phyloP scores from a whole-genome alignment of 2,888 invertebrate genomes.

The Trichopria drosophilae region DNA sequence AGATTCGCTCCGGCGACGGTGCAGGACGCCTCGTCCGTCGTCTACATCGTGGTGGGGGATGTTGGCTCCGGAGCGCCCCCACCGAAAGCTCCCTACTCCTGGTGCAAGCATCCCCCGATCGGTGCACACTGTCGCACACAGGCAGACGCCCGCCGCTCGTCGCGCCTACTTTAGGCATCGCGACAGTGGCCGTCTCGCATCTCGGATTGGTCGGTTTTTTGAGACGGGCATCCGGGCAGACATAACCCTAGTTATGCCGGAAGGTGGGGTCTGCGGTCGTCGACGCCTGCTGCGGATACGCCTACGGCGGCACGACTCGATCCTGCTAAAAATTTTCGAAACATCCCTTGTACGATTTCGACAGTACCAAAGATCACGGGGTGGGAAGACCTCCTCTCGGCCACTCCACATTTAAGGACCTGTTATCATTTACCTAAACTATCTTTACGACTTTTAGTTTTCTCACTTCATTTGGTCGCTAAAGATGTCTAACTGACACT shows the following conservation, averaged over 20 bases:
- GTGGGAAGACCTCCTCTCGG: too few relatives aligned
- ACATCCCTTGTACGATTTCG: too few relatives aligned
- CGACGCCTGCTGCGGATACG: constrained; percentile 51
- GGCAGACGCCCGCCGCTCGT: constrained; percentile 25
- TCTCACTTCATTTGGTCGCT: too few relatives aligned
- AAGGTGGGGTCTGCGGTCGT: constrained; percentile 42
- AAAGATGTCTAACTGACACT: too few relatives aligned
- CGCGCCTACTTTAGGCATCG: constrained; percentile 41
- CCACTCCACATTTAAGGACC: too few relatives aligned
- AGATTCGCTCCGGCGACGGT: constrained; percentile 21
- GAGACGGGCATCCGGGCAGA: constrained; percentile 51
- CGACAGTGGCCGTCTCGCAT: constrained; percentile 57
- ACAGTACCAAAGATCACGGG: too few relatives aligned
- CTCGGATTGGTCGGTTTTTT: constrained; percentile 58
- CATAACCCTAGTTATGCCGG: constrained; percentile 56
- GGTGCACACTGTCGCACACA: neutral
- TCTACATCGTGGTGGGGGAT: constrained; percentile 5
- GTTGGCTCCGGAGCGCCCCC: constrained; percentile 7
- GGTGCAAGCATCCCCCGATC: constrained; percentile 4
- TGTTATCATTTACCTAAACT: too few relatives aligned
- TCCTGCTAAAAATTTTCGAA: too few relatives aligned
- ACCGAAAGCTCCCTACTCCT: constrained; percentile 15
- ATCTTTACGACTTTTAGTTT: too few relatives aligned
- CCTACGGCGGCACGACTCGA: constrained; percentile 49
- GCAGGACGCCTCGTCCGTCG: constrained; percentile 22